Base-by-base conservation (phyloP, 2,797 vertebrate species). In the Myripristis jacobus region DNA sequence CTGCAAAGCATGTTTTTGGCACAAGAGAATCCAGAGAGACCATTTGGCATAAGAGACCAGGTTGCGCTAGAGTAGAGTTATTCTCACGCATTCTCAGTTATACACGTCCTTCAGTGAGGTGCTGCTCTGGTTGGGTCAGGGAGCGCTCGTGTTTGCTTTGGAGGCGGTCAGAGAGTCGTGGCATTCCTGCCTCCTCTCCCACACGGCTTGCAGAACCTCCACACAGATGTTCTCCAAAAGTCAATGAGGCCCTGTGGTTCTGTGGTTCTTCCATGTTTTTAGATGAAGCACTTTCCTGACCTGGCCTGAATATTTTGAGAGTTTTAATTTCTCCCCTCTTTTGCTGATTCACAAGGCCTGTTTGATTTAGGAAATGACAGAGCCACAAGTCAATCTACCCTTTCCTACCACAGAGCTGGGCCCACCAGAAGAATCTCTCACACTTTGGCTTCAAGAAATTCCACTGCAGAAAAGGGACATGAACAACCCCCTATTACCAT, bases 361-460 rank as follows among this genome's bases (percentile, higher is more conserved):
- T 87, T 90, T 90, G 73, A 82, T 78, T 91, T 81, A 65, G 80
- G 84, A 89, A 90, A 90, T 81, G 75, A 87, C 82, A 80, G 81
- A 86, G 78, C 87, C 80, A 77, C 83, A 80, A 80, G 83, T 84
- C 84, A 83, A 84, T 80, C 65, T 82, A 79, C 73, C 73, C 63
- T 82, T 84, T 91, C 74, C 83, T 79, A 67, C 80, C 82, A 57
- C 79, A 82, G 56, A 77, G 56, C 44, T 47, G 18, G 47, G 60
- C 27, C 48, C 67, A 70, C 66, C 56, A 31, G 66, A 75, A 66
- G 79, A 84, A 84, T 75, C 68, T 63, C 54, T 76, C 44, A 66
- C 36, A 67, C 43, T 61, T 24, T 47, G 15, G 50, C 57, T 75
- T 61, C 18, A 57, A 66, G 61, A 60, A 13, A 58, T 48, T 75